Conservation (phyloP, 1,140 invertebrate species). For the Microplitis demolitor region DNA sequence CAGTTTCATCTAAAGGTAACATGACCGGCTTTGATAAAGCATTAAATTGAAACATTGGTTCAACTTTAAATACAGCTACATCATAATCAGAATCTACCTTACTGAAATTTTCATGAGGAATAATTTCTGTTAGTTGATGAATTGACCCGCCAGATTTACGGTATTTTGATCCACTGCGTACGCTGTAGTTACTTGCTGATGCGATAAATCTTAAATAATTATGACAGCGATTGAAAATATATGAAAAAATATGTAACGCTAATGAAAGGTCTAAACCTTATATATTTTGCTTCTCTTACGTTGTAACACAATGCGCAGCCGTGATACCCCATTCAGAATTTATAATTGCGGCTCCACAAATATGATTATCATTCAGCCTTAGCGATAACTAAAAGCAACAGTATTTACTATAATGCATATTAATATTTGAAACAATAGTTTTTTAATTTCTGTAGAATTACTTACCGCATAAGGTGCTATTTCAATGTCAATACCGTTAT, state of each 20-base stretch:
- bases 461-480: background rate
- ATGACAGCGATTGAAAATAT: background rate
- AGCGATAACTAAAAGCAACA: constrained; percentile 39
- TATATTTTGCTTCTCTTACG: constrained; percentile 13
- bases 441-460: background rate
- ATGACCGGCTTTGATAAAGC: background rate
- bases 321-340: constrained; percentile 54
- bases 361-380: constrained; percentile 36
- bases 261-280: too few relatives aligned
- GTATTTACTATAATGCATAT: background rate
- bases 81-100: constrained; percentile 56
- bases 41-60: constrained; percentile 18
- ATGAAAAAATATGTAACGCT: background rate
- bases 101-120: constrained; percentile 52
- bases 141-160: constrained; percentile 37
- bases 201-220: background rate
- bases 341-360: constrained; percentile 61
- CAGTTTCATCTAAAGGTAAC: background rate
- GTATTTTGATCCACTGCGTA: constrained; percentile 38
- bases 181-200: background rate
- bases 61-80: constrained; percentile 55
- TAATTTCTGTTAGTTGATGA: constrained; percentile 36
- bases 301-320: constrained; percentile 59
- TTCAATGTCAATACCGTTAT: background rate
- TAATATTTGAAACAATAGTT: background rate